Evolutionary conservation across 2,113 vertebrate species (phyloP).

Genomic region (Cynopterus brachyotis): DNA sequence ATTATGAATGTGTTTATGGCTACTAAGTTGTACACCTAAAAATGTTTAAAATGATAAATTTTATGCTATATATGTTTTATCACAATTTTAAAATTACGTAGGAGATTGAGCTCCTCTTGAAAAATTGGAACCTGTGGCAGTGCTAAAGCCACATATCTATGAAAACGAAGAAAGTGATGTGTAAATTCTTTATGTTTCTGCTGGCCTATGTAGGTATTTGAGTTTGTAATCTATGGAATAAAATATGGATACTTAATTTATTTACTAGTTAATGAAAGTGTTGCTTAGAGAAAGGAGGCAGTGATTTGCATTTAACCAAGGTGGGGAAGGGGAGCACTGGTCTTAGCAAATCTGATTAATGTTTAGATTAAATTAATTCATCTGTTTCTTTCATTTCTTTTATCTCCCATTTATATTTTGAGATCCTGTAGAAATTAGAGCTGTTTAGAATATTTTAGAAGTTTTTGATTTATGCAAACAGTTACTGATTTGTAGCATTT

Average conservation of each 20-base stretch:
- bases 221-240: neutral
- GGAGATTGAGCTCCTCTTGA: neutral
- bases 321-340: neutral
- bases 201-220: neutral
- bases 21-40: neutral
- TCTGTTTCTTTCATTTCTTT: neutral
- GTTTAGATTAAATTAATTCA: constrained; percentile 9
- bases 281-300: neutral
- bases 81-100: neutral
- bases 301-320: neutral
- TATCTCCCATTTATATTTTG: neutral
- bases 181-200: neutral
- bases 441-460: constrained; percentile 5
- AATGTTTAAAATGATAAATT: neutral
- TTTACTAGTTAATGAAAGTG: constrained; percentile 1
- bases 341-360: neutral
- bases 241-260: neutral
- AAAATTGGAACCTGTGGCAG: neutral
- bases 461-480: neutral
- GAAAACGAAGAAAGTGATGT: neutral
- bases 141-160: neutral
- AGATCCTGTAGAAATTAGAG: neutral
- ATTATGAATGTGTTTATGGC: neutral
- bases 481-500: neutral
- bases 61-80: neutral